Conservation (phyloP, 2,888 invertebrate genomes). For the Watsonalla cultraria region DNA sequence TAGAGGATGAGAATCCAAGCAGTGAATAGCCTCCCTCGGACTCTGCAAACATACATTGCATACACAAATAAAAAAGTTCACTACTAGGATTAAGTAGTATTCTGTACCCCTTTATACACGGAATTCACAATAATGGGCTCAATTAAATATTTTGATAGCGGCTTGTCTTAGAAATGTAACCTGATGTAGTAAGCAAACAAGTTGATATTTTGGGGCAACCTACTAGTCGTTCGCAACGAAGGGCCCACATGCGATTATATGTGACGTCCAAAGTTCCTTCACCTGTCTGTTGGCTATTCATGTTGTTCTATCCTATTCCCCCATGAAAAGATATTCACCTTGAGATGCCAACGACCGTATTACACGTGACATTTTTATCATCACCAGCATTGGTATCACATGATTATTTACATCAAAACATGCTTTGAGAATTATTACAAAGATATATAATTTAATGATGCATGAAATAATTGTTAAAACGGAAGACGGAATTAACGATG, state of each 20-base stretch:
- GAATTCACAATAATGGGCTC: slow-evolving; percentile 39
- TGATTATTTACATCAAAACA: no score
- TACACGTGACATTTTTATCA: slow-evolving; percentile 9
- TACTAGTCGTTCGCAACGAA: slow-evolving; percentile 29
- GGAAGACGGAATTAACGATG: no score
- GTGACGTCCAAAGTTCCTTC: slow-evolving; percentile 54
- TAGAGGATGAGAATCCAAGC: no score
- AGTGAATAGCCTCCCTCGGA: no score
- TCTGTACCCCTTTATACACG: background rate
- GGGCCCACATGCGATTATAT: slow-evolving; percentile 49
- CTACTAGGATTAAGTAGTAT: no score
- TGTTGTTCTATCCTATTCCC: slow-evolving; percentile 29
- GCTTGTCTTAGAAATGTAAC: slow-evolving; percentile 1
- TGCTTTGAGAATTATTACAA: no score
- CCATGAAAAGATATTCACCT: slow-evolving; percentile 23
- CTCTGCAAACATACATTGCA: no score
- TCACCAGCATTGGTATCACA: background rate
- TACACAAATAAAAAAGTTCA: no score
- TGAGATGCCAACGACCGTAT: slow-evolving; percentile 26
- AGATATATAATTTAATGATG: no score
- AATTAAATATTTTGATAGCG: slow-evolving; percentile 16
- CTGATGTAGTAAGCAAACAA: slow-evolving; percentile 6
- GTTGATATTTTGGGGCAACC: slow-evolving; percentile 14
- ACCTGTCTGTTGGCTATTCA: slow-evolving; percentile 44
- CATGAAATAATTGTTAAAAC: no score